Conservation (phyloP, 2,113 vertebrate species). For the Ictalurus furcatus region DNA sequence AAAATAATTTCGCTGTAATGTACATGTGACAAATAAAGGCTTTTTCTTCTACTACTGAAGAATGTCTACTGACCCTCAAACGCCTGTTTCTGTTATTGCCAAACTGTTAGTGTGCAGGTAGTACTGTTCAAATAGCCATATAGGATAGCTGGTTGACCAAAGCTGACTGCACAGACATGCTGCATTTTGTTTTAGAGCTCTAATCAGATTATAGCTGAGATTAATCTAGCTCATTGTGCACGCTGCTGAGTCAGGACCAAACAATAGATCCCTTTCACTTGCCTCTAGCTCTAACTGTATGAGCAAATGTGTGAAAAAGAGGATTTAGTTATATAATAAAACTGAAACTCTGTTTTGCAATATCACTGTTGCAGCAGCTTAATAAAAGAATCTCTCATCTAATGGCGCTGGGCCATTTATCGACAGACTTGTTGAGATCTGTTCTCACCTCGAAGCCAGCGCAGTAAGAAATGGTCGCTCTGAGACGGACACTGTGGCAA, state of each 20-base stretch:
- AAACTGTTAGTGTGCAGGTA: not conserved
- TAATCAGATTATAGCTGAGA: slow-evolving; percentile 67
- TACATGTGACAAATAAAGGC: too few relatives aligned
- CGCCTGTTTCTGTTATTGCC: not conserved
- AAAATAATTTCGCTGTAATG: too few relatives aligned
- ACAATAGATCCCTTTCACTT: slow-evolving; percentile 29
- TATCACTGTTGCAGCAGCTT: not conserved
- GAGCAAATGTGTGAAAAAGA: not conserved
- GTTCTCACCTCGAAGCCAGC: slow-evolving; percentile 91
- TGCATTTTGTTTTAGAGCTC: slow-evolving; percentile 33
- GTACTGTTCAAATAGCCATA: not conserved
- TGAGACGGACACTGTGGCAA: slow-evolving; percentile 81
- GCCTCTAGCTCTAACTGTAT: not conserved
- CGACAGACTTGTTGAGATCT: not conserved
- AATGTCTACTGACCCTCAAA: not conserved
- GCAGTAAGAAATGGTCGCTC: slow-evolving; percentile 88
- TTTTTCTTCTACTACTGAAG: too few relatives aligned
- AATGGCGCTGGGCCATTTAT: not conserved
- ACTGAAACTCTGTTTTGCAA: not conserved
- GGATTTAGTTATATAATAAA: not conserved
- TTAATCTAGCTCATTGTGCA: slow-evolving; percentile 39
- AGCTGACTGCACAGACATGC: slow-evolving; percentile 31
- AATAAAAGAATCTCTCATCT: not conserved
- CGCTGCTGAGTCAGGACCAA: slow-evolving; percentile 18
- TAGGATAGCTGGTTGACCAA: not conserved